A percentile compares a stretch with the other conserved stretches of the same genome.
phyloP scores from a whole-genome alignment of 2,797 vertebrate species.

The Aeoliscus strigatus region DNA sequence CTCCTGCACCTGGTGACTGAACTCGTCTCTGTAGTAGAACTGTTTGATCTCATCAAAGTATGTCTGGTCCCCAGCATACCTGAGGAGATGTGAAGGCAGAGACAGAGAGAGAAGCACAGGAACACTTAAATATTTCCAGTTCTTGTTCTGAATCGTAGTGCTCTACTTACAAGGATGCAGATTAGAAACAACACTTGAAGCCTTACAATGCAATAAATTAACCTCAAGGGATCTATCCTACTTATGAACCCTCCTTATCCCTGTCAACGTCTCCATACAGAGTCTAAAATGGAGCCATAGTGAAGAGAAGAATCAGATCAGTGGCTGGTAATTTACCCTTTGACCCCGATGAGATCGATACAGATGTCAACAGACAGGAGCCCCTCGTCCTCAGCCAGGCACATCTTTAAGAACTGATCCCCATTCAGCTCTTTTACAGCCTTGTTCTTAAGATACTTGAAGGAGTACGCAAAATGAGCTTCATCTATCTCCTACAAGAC shows the following conservation, averaged over 20 bases:
- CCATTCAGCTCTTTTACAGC: conserved; percentile 94
- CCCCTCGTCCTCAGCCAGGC: conserved; percentile 89
- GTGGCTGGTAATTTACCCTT: conserved; percentile 79
- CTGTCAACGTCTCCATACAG: conserved; percentile 6
- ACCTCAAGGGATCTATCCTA: conserved; percentile 30
- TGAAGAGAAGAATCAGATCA: conserved; percentile 12
- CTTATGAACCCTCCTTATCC: conserved; percentile 13
- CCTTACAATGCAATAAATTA: conserved; percentile 8
- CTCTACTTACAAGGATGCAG: conserved; percentile 6
- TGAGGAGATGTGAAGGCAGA: conserved; percentile 42
- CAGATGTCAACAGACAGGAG: conserved; percentile 90
- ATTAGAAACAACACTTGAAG: conserved; percentile 5
- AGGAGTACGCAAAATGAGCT: conserved; percentile 94
- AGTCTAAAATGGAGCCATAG: conserved; percentile 11
- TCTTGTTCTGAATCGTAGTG: conserved; percentile 4
- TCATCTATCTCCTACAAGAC: conserved; percentile 88
- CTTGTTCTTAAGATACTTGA: conserved; percentile 98
- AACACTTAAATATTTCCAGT: neutral
- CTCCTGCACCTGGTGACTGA: conserved; percentile 99
- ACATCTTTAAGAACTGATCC: conserved; percentile 97
- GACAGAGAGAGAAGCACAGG: neutral
- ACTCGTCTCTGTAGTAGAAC: conserved; percentile 99
- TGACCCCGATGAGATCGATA: conserved; percentile 95
- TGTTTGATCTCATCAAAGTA: conserved; percentile 99
- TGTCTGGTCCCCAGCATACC: conserved; percentile 89